phyloP scores from a whole-genome alignment of 2,113 vertebrate genomes.

The Nanger granti region DNA sequence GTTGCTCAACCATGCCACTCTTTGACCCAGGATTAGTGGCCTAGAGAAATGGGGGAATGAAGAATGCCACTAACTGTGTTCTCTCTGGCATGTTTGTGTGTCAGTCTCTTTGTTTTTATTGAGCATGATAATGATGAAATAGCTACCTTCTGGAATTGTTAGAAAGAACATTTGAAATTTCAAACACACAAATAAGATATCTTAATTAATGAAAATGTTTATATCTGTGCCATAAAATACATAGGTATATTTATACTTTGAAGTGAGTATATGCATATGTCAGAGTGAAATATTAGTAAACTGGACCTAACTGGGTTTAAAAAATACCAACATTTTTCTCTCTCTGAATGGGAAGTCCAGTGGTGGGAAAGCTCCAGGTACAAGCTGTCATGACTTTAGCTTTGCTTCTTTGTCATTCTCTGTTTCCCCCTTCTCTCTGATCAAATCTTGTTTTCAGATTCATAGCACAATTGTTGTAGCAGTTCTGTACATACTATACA shows the following conservation, averaged over 20 bases:
- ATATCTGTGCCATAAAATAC: not conserved
- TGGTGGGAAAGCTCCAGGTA: not conserved
- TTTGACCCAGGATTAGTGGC: not conserved
- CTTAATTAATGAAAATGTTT: not conserved
- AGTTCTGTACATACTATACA: not conserved
- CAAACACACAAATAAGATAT: not conserved
- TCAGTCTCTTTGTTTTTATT: not conserved
- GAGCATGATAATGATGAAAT: not conserved
- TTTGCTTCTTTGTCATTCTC: not conserved
- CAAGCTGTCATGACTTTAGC: not conserved
- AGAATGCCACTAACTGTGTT: not conserved
- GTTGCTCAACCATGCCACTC: not conserved
- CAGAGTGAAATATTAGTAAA: not conserved
- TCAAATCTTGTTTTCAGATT: not conserved
- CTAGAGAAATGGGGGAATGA: not conserved
- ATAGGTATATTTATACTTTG: not conserved
- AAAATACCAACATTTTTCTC: not conserved
- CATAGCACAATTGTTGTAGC: not conserved
- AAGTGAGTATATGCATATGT: not conserved
- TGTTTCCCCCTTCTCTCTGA: not conserved
- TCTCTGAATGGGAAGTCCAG: not conserved
- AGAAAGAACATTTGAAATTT: not conserved
- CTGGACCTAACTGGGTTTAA: not conserved
- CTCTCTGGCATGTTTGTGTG: not conserved
- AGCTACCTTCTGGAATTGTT: not conserved